Evolutionary conservation across 2,888 invertebrate species (phyloP).

Genomic region (Geophilus truncorum): DNA sequence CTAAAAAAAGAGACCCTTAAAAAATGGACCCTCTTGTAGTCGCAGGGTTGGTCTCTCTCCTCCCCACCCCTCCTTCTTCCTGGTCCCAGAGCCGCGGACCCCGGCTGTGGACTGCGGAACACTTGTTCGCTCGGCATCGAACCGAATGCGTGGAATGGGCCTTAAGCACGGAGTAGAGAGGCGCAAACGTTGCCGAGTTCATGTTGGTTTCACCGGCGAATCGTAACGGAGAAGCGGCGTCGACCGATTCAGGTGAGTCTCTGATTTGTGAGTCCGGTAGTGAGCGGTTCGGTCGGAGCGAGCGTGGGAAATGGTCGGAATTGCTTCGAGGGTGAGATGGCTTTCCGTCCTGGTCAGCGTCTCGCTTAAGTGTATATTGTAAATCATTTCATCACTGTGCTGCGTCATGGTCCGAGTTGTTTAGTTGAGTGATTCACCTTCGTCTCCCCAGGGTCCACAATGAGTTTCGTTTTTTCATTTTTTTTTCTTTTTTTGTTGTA

Average conservation of each 20-base stretch:
- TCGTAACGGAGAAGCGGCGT: background rate
- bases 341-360: background rate
- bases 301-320: background rate
- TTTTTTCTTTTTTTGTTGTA: background rate
- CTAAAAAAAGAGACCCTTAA: constrained; percentile 22
- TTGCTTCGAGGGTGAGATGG: background rate
- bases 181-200: background rate
- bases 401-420: background rate
- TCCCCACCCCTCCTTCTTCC: background rate
- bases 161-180: background rate
- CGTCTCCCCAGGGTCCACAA: too few species aligned
- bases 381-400: background rate
- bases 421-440: background rate
- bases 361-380: background rate
- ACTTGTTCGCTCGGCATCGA: background rate
- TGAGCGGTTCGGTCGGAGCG: background rate
- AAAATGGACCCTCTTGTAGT: constrained; percentile 9
- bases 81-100: background rate
- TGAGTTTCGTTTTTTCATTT: background rate
- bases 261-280: background rate
- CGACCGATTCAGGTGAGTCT: background rate
- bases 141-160: background rate
- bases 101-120: background rate
- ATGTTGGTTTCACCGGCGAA: background rate
- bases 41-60: background rate